Evolutionary conservation across 2,888 invertebrate species (phyloP).

Genomic region (Periphyllus acericola): DNA sequence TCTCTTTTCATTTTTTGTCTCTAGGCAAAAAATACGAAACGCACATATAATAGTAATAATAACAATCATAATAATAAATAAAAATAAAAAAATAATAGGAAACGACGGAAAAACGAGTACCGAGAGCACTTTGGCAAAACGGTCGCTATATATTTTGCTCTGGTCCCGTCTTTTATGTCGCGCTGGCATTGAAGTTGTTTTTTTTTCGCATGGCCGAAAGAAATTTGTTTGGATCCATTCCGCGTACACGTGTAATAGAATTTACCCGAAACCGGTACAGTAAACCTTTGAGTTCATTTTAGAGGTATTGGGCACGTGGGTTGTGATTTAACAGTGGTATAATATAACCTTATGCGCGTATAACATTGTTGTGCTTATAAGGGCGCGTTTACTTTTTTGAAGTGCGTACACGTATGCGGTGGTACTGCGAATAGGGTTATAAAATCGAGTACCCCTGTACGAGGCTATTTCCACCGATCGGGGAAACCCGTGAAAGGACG

Average conservation of each 20-base stretch:
- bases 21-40: background rate
- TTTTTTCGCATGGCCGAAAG: background rate
- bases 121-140: conserved; percentile 36
- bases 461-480: no score
- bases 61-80: conserved; percentile 36
- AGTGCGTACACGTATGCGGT: background rate
- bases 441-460: background rate
- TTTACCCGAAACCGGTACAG: background rate
- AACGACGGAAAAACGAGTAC: conserved; percentile 38
- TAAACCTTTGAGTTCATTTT: conserved; percentile 15
- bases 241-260: no score
- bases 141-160: conserved; percentile 35
- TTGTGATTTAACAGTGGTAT: background rate
- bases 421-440: no score
- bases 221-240: conserved; percentile 14
- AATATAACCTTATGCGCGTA: background rate
- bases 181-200: conserved; percentile 31
- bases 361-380: no score
- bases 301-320: background rate
- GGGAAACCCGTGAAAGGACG: background rate
- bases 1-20: background rate
- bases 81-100: background rate
- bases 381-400: background rate
- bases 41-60: conserved; percentile 22
- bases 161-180: conserved; percentile 30